A percentile compares a stretch with the other conserved stretches of the same genome.
Evolutionary conservation across 2,797 vertebrate genomes (phyloP).

Genomic region (Holocentrus rufus): DNA sequence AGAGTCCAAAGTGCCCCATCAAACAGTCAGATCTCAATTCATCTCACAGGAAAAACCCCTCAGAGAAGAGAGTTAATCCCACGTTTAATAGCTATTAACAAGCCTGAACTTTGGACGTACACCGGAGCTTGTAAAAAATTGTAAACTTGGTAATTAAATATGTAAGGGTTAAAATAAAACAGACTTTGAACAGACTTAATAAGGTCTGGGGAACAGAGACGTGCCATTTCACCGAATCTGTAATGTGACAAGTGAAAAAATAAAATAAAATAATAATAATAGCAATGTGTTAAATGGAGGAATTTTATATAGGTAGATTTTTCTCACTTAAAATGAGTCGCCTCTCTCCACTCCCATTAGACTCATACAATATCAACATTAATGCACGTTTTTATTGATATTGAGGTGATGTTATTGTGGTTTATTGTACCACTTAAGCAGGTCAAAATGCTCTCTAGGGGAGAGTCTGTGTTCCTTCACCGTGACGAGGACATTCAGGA

Average conservation of each 20-base stretch:
- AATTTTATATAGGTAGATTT: conserved; percentile 36
- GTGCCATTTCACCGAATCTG: conserved; percentile 29
- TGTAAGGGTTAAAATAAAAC: conserved; percentile 41
- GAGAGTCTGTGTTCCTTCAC: conserved; percentile 13
- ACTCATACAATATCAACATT: conserved; percentile 49
- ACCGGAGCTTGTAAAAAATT: conserved; percentile 12
- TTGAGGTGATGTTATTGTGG: conserved; percentile 37
- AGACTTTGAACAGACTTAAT: conserved; percentile 23
- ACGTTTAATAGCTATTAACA: conserved; percentile 65
- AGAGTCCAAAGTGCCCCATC: conserved; percentile 51
- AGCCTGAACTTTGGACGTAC: conserved; percentile 47
- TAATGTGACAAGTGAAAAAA: conserved; percentile 21
- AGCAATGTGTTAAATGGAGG: conserved; percentile 19
- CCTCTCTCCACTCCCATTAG: conserved; percentile 17
- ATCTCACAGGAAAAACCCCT: conserved; percentile 35
- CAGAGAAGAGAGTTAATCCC: conserved; percentile 55
- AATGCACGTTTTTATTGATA: conserved; percentile 57
- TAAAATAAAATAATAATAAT: conserved; percentile 38
- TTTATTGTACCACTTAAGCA: conserved; percentile 54
- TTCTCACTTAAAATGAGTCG: conserved; percentile 44
- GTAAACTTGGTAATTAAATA: conserved; percentile 59
- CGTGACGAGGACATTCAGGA: conserved; percentile 30
- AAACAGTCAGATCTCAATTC: conserved; percentile 44
- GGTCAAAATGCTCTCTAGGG: conserved; percentile 35
- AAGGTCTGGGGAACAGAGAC: conserved; percentile 2